Evolutionary conservation across 2,888 invertebrate species (phyloP), one percentile per base, ranked within the genome.

Genomic region (Drosophila subquinaria): DNA sequence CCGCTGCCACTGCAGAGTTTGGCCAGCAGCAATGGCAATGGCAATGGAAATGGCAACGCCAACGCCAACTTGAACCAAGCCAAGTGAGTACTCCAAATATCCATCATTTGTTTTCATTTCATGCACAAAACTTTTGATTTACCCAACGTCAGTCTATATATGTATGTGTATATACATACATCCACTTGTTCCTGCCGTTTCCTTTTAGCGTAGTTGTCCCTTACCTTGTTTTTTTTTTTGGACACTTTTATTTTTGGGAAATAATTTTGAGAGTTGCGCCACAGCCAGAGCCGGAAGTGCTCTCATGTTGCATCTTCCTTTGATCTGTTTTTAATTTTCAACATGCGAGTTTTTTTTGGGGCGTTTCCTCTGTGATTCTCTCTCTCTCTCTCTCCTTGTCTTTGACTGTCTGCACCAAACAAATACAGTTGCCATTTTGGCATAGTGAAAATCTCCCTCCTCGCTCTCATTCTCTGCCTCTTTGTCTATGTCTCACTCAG

Each of bases 291-390:
- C 71, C 81, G 79, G 82, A 89, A 86, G 84, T 82, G 80, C 88
- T 86, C 82, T 85, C 63, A 65, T 77, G 76, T 80, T 82, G 78
- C 69, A 66, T 67, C 79, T 84, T 75, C 85, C 89, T 88, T 82
- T 90, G 89, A 90, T 90, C 84, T 83, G 78, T 82, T 88, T 89
- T 88, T 88, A 87, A 90, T 90, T 90, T 88, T 73, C 69, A 76
- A 70, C 83, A 79, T 76, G 74, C 30, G 66, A 51, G 45, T 59
- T 30, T 68, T 61, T 81, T 81, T 47, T 59, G 59, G 50, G 51
- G 20, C 8, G 48, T 27, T 36, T 60, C 27, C 53, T 62, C 11
- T 33, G 23, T 43, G 11, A 4, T 4, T 17, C 13, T n/a, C 17
- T n/a, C 45, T 35, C 2, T n/a, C n/a, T n/a, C 4, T n/a, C 45